Evolutionary conservation across 2,888 invertebrate genomes (phyloP).

Genomic region (Cyclophora punctaria): DNA sequence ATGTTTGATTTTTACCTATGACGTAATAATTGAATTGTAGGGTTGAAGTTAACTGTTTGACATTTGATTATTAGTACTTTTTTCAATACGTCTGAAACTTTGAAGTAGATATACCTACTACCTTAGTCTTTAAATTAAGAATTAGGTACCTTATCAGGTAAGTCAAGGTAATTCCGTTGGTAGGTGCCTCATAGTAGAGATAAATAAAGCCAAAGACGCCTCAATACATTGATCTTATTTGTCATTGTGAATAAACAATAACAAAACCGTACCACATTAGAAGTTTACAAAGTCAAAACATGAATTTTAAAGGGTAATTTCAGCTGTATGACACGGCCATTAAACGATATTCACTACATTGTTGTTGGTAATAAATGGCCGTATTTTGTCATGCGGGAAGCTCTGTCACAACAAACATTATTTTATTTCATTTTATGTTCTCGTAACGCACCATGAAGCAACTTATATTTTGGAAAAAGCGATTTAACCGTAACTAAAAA

Average conservation of each 20-base stretch:
- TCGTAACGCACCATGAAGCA: conserved; percentile 63
- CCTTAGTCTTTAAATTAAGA: too few relatives aligned
- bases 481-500: conserved; percentile 49
- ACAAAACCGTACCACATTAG: conserved; percentile 13
- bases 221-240: conserved; percentile 1
- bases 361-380: conserved; percentile 65
- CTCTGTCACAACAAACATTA: conserved; percentile 72
- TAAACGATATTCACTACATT: conserved; percentile 66
- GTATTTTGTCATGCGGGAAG: conserved; percentile 66
- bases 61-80: too few relatives aligned
- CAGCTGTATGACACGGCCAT: conserved; percentile 55
- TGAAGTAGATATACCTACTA: too few relatives aligned
- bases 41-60: too few relatives aligned
- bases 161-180: too few relatives aligned
- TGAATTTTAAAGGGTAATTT: conserved; percentile 52
- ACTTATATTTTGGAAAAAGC: conserved; percentile 53
- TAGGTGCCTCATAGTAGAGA: too few relatives aligned
- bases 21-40: too few relatives aligned
- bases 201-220: too few relatives aligned
- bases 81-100: too few relatives aligned
- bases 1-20: conserved; percentile 24
- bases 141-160: too few relatives aligned
- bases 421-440: conserved; percentile 67
- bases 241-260: conserved; percentile 12
- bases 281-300: conserved; percentile 29